Evolutionary conservation across 2,113 vertebrate species (phyloP).

Genomic region (Bufo bufo): DNA sequence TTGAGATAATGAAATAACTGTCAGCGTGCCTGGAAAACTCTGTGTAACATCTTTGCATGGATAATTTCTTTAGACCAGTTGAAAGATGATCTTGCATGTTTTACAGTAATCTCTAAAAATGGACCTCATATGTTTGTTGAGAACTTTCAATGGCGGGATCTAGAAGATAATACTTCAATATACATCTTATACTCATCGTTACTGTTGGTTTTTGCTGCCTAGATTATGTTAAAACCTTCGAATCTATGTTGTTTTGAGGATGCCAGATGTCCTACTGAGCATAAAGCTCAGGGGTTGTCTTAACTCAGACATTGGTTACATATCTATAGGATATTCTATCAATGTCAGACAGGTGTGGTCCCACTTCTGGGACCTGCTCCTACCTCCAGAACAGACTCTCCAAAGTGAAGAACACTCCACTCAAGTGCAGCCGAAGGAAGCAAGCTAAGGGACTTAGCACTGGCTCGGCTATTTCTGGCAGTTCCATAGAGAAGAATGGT

Average conservation of each 20-base stretch:
- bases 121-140: not conserved
- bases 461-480: no score
- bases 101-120: conserved; percentile 12
- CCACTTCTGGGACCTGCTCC: no score
- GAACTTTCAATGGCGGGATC: not conserved
- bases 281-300: not conserved
- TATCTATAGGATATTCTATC: no score
- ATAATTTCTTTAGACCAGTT: not conserved
- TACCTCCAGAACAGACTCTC: no score
- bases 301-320: no score
- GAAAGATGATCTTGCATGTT: not conserved
- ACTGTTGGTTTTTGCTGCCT: not conserved
- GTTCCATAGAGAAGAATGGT: no score
- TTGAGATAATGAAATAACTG: not conserved
- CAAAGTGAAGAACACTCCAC: no score
- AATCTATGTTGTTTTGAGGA: not conserved
- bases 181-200: not conserved
- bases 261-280: not conserved
- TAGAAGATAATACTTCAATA: not conserved
- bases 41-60: not conserved
- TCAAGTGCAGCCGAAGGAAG: no score
- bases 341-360: no score
- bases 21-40: not conserved
- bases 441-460: no score
- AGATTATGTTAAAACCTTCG: not conserved